Evolutionary conservation across 2,797 vertebrate species (phyloP), one percentile per base, ranked within the genome.

Genomic region (Amniataba percoides): DNA sequence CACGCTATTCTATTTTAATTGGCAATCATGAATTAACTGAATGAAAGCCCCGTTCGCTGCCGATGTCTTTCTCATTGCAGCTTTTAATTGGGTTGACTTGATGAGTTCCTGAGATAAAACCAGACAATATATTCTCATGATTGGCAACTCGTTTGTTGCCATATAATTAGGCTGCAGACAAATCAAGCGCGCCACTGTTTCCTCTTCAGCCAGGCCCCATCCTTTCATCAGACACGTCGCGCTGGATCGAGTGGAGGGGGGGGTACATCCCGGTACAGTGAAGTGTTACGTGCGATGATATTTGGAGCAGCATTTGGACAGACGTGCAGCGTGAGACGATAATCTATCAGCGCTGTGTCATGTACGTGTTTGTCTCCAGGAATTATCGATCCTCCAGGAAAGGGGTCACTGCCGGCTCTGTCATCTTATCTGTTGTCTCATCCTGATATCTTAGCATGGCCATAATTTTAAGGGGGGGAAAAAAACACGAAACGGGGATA

Each of bases 1-100:
- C 82, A 83, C 84, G 88, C 91, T 93, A 92, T 95, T 95, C 93
- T 94, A 85, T 94, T 95, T 94, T 95, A 95, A 95, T 95, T 95
- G 94, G 92, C 94, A 95, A 94, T 95, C 93, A 94, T 95, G 93
- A 95, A 95, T 95, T 95, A 95, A 92, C 89, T 89, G 93, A 95
- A 95, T 86, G 91, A 93, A 94, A 93, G 91, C 89, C 83, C 89
- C 70, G 92, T 86, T 91, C 85, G 71, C 85, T 87, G 88, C 90
- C 86, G 81, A 92, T 87, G 92, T 92, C 93, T 92, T 89, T 84
- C 90, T 90, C 91, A 91, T 92, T 85, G 90, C 92, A 74, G 90
- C 92, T 92, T 95, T 94, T 95, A 95, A 95, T 95, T 95, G 94
- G 95, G 89, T 93, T 90, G 91, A 93, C 92, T 94, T 94, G 94